Evolutionary conservation across 2,113 vertebrate genomes (phyloP), one percentile per base, ranked within the genome.

Genomic region (Tetrao urogallus): DNA sequence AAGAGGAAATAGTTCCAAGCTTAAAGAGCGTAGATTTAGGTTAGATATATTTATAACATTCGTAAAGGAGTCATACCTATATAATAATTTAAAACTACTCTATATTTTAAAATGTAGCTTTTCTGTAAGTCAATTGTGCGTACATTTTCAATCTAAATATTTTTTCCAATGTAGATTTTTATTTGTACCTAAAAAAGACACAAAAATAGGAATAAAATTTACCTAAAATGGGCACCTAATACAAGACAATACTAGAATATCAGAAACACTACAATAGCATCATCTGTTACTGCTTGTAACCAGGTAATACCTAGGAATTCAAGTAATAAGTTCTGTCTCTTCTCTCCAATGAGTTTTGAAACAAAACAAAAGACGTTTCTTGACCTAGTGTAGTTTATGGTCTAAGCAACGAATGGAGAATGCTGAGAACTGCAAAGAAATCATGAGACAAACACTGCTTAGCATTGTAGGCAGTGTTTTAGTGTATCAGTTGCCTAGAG

Each of bases 401-500:
- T 48, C n/a, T 73, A 13, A 76, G 12, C 25, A 15, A 13, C 69
- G 70, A 86, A 78, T 28, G 21, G 34, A 66, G 38, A 54, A 76
- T 70, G 56, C 4, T 82, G n/a, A 82, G 22, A n/a, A 79, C 30
- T 32, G 38, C 52, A 87, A 79, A 72, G 45, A 87, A 80, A 61
- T 36, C 30, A 10, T 7, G 78, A 79, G 74, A 36, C 57, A 92
- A 79, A 76, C 11, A 66, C 6, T 82, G 24, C 36, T 87, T 82
- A 82, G 67, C 34, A 42, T 64, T 86, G 66, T 20, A 80, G 50
- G 9, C 40, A 76, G 4, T 58, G 56, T 82, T 94, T 94, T 92
- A 91, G 50, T 50, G 47, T 45, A 34, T 30, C 69, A 47, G 0
- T 87, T 80, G 48, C 87, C 82, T 67, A 30, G 56, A 42, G 81